These are phyloP conservation scores for Oreochromis tanganicae DNA, from an alignment of 2,113 vertebrate genomes.

Conservation along the genomic window DNA sequence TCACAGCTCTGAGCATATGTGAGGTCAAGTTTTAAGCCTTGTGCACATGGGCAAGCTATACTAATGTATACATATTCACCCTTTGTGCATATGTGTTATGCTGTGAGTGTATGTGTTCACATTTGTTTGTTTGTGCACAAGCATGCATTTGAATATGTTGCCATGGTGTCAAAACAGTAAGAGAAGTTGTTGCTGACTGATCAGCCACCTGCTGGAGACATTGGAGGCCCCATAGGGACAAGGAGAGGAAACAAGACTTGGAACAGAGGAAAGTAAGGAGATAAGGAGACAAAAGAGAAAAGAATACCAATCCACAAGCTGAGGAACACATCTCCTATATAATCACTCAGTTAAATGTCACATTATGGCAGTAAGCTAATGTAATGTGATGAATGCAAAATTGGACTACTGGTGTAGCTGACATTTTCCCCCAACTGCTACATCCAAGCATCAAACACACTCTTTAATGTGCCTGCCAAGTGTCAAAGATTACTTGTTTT, in stretches of 20 bases:
- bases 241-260: neutral
- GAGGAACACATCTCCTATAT: neutral
- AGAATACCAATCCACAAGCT: neutral
- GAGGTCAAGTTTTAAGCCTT: neutral
- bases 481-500: neutral
- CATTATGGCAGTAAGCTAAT: neutral
- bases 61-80: neutral
- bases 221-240: neutral
- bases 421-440: neutral
- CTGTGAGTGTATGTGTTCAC: neutral
- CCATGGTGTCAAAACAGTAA: slow-evolving; percentile 57
- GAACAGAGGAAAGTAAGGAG: neutral
- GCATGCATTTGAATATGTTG: slow-evolving; percentile 28
- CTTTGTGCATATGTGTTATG: neutral
- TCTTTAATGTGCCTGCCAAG: neutral
- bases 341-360: neutral
- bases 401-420: neutral
- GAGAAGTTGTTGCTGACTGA: slow-evolving; percentile 40
- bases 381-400: neutral
- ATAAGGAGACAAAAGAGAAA: neutral
- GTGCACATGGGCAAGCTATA: neutral
- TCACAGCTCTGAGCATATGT: neutral
- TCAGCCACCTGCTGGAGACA: slow-evolving; percentile 49
- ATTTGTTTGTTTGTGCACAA: neutral
- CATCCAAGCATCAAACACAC: neutral